Base-by-base conservation (phyloP, 2,113 vertebrate genomes). In the Baryphthengus martii region DNA sequence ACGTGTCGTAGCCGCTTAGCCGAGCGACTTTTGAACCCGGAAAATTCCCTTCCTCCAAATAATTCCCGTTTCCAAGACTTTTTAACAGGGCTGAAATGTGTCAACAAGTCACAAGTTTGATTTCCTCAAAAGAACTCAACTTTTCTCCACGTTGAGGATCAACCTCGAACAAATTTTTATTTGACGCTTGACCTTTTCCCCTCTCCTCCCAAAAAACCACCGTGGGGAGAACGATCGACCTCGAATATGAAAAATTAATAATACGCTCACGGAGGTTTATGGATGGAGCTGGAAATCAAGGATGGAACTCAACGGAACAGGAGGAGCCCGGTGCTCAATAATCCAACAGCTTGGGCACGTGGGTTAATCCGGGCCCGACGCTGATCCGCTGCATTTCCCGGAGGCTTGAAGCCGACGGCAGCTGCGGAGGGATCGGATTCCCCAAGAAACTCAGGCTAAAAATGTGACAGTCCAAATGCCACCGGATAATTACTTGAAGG, bases 181-280 rank as follows among this genome's bases (percentile, higher is more conserved):
- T 29, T 4, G 13, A 40, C n/a, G 3, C 26, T 23, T 63, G 8
- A 18, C 2, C 50, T 23, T 45, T 14, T 31, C 61, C 58, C 40
- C 29, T 28, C 4, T 21, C 23, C 37, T 52, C 86, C 47, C 68
- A 29, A 33, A 50, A 39, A 91, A 85, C 88, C 66, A 81, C 78
- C 77, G 35, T 15, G 70, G 68, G 85, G 40, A 40, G 58, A 70
- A n/a, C 1, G 4, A 33, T 7, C 31, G 4, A 26, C 11, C 53
- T 45, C 42, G 8, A 17, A 26, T 3, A 11, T 14, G 29, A 4
- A 3, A 92, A 70, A 29, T 59, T 89, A 62, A 29, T 3, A 4
- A 7, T 11, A 61, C 0, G 2, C 74, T 90, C 49, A 70, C 19
- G 0, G 11, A 6, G 53, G 1, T 66, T 10, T 12, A 4, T 0